A percentile compares a stretch with the other conserved stretches of the same genome.
These are phyloP conservation scores for Drosophila orena DNA, from an alignment of 1,140 invertebrate genomes.

Conservation along the genomic window DNA sequence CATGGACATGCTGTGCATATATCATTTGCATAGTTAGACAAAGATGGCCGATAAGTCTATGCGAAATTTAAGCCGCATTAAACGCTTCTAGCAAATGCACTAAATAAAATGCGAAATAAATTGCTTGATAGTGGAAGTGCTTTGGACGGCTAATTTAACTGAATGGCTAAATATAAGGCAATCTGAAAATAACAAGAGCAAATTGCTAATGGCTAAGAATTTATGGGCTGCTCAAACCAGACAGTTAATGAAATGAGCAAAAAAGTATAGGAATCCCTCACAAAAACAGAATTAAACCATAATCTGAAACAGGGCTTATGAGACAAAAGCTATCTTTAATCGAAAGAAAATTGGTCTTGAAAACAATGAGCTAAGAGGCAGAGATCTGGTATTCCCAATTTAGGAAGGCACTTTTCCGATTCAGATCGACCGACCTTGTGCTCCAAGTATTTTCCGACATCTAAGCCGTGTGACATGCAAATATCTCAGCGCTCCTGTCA, in stretches of 20 bases:
- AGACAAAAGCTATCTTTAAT: too few relatives aligned
- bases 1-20: constrained; percentile 33
- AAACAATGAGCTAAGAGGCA: too few relatives aligned
- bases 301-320: too few relatives aligned
- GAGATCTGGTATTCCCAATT: too few relatives aligned
- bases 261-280: too few relatives aligned
- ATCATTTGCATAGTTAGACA: constrained; percentile 52
- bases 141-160: constrained; percentile 1
- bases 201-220: too few relatives aligned
- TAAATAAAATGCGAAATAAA: constrained; percentile 11
- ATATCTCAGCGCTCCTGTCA: constrained; percentile 33
- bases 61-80: constrained; percentile 42
- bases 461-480: constrained; percentile 30
- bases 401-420: not conserved
- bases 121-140: constrained; percentile 12
- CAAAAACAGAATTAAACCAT: too few relatives aligned
- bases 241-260: not conserved
- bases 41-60: constrained; percentile 34
- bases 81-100: constrained; percentile 12
- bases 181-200: not conserved
- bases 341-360: too few relatives aligned
- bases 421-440: constrained; percentile 9
- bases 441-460: not conserved
- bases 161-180: not conserved
- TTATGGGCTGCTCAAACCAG: not conserved